Percentiles rank a stretch among this genome's conserved stretches.
Evolutionary conservation across 2,888 invertebrate genomes (phyloP).

Genomic region (Aspidapion aeneum): DNA sequence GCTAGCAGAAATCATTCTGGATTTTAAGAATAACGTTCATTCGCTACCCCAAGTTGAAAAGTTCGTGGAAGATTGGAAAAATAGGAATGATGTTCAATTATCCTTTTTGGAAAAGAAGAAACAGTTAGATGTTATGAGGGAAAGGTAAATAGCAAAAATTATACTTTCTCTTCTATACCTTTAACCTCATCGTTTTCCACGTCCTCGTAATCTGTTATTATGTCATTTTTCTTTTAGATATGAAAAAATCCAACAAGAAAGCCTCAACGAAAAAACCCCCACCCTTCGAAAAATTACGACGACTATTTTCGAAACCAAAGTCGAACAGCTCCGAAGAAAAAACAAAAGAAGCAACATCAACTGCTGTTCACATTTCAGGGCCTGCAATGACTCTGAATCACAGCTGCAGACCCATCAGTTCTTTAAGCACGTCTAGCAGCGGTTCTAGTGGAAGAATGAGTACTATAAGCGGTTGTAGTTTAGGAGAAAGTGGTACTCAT

Average conservation of each 20-base stretch:
- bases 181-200: too few relatives aligned
- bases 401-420: slow-evolving; percentile 58
- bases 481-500: slow-evolving; percentile 82
- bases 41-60: slow-evolving; percentile 82
- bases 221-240: too few relatives aligned
- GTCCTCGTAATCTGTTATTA: too few relatives aligned
- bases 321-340: slow-evolving; percentile 22
- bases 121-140: slow-evolving; percentile 72
- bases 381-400: slow-evolving; percentile 28
- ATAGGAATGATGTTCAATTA: slow-evolving; percentile 81
- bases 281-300: slow-evolving; percentile 69
- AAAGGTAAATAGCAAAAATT: too few relatives aligned
- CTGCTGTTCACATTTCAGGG: slow-evolving; percentile 23
- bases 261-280: slow-evolving; percentile 72
- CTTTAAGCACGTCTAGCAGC: slow-evolving; percentile 67
- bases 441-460: slow-evolving; percentile 77
- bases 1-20: slow-evolving; percentile 80
- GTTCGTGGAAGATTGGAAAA: slow-evolving; percentile 82
- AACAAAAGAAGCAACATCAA: slow-evolving; percentile 27
- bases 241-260: slow-evolving; percentile 75
- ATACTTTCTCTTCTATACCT: too few relatives aligned
- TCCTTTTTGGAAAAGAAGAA: slow-evolving; percentile 83
- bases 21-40: slow-evolving; percentile 85
- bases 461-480: slow-evolving; percentile 75
- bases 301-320: slow-evolving; percentile 31